Base-by-base conservation (phyloP, 2,113 vertebrate genomes). In the Phylloscopus trochilus region DNA sequence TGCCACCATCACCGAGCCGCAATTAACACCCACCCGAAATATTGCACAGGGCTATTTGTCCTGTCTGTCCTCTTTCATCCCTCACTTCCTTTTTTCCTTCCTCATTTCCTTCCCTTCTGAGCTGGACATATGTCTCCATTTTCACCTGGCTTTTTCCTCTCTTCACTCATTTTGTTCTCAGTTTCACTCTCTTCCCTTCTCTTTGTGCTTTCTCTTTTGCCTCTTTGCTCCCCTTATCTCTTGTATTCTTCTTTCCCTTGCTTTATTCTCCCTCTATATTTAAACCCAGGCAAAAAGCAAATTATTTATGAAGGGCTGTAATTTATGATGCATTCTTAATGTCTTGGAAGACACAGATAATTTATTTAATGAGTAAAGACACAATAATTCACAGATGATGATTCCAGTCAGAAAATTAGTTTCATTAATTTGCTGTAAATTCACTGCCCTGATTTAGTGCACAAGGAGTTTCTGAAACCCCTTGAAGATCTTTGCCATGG, bases 351-450 rank as follows among this genome's bases (percentile, higher is more conserved):
- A 96, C 96, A 96, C 94, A 92, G 88, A 97, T 98, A 97, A 98
- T 98, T 98, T 98, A 97, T 98, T 97, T 98, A 98, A 98, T 97
- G 97, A 97, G 96, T 95, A 97, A 96, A 98, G 97, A 97, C 97
- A 97, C 39, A 64, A 97, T 97, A 96, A 97, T 97, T 97, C 97
- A 96, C 96, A 96, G 96, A 97, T 74, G 83, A 97, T 97, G 94
- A 97, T 97, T 98, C 94, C 91, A 97, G 95, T 96, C 96, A 97
- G 97, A 98, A 97, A 98, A 98, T 98, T 97, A 97, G 95, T 97
- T 97, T 97, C 97, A 97, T 98, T 98, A 98, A 98, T 98, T 98
- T 97, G 64, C 93, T 94, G 86, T 92, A 97, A 97, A 97, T 88
- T 96, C 52, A 41, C 89, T 92, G 89, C 92, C 81, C 95, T 97